These are phyloP conservation scores for Sinocyclocheilus rhinocerous DNA, from an alignment of 2,113 vertebrate species.

Conservation along the genomic window DNA sequence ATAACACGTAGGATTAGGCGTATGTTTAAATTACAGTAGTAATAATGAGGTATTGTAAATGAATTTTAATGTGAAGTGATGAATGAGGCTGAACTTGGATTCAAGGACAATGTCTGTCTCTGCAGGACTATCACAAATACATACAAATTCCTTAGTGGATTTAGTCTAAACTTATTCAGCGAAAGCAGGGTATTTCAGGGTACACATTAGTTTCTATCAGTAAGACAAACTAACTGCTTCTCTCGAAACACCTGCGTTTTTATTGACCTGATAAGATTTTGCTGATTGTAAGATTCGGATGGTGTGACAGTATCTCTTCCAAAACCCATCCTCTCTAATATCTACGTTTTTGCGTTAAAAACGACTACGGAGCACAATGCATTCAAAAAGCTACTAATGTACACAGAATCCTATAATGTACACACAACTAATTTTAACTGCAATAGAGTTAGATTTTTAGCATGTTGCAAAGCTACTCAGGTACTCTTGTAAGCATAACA, in stretches of 20 bases:
- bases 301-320: no score
- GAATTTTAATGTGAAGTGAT: not conserved
- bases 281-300: not conserved
- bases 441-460: no score
- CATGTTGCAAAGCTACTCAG: no score
- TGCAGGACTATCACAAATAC: not conserved
- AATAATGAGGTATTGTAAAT: not conserved
- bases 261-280: not conserved
- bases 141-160: not conserved
- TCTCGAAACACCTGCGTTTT: not conserved
- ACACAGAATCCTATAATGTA: no score
- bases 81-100: not conserved
- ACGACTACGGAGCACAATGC: no score
- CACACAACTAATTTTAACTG: not conserved
- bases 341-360: no score
- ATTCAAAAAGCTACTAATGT: no score
- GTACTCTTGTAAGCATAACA: no score
- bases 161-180: not conserved
- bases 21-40: not conserved
- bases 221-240: not conserved
- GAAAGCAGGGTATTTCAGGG: not conserved
- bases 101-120: constrained; percentile 3
- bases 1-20: not conserved
- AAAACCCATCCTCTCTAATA: no score
- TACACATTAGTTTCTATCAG: constrained; percentile 2